Conservation (phyloP, 2,888 invertebrate genomes). For the Pandemis heparana region DNA sequence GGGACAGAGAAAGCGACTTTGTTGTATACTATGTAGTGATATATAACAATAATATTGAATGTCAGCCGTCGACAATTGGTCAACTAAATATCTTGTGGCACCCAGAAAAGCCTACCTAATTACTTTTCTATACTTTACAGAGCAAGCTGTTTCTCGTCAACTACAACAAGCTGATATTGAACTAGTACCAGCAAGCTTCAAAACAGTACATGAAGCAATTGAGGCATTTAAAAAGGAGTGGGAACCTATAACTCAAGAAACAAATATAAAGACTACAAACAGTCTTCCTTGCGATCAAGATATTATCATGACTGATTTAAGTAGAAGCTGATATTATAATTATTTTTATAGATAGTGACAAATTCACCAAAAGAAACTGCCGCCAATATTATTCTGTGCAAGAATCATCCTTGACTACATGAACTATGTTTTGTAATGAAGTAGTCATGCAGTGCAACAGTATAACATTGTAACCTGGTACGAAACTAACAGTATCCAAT, state of each 20-base stretch:
- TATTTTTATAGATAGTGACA: not conserved
- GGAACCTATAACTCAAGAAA: constrained; percentile 24
- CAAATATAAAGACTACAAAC: constrained; percentile 3
- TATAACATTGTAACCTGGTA: too few species aligned
- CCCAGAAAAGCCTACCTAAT: not conserved
- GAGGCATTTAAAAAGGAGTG: constrained; percentile 63
- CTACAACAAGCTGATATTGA: constrained; percentile 54
- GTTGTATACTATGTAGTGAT: too few species aligned
- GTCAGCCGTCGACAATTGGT: too few species aligned
- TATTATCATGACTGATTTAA: constrained; percentile 25
- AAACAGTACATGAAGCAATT: constrained; percentile 66
- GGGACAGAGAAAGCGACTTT: too few species aligned
- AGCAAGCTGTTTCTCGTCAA: constrained; percentile 53
- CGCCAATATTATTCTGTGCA: not conserved
- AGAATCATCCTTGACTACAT: too few species aligned
- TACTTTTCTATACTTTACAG: constrained; percentile 49
- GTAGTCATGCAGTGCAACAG: too few species aligned
- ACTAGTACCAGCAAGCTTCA: constrained; percentile 65
- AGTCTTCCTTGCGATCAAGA: constrained; percentile 15
- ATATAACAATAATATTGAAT: too few species aligned
- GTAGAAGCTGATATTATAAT: constrained; percentile 8
- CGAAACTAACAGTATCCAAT: too few species aligned
- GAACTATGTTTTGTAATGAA: too few species aligned
- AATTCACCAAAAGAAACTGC: too few species aligned
- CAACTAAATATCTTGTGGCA: too few species aligned